Conservation (phyloP, 2,888 invertebrate species). For the Amblyjoppa fuscipennis region DNA sequence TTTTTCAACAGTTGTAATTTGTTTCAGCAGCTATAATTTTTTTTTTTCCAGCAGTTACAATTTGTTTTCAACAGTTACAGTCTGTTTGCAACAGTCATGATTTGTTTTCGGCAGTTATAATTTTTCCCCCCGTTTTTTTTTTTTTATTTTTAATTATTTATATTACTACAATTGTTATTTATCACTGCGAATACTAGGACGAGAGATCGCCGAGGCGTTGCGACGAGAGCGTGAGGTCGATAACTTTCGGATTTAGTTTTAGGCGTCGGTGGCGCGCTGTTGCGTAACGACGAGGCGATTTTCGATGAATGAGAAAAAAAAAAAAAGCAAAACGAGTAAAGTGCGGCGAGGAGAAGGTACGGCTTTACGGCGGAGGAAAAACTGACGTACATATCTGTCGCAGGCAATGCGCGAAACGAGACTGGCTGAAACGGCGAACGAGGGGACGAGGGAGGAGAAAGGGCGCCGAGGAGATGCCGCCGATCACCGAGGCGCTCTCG, state of each 20-base stretch:
- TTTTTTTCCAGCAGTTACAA: too few species aligned
- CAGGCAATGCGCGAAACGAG: conserved; percentile 78
- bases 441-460: conserved; percentile 61
- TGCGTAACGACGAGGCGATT: conserved; percentile 15
- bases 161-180: conserved; percentile 7
- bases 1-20: neutral
- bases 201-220: neutral
- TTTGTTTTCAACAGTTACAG: too few species aligned
- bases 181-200: neutral
- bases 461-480: conserved; percentile 53
- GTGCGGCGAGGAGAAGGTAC: neutral
- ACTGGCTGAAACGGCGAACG: conserved; percentile 73
- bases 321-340: too few species aligned
- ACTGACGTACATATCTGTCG: conserved; percentile 75
- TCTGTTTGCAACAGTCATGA: too few species aligned
- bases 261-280: neutral
- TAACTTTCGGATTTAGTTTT: conserved; percentile 46
- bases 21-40: too few species aligned
- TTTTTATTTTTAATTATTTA: conserved; percentile 7
- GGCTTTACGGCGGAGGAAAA: conserved; percentile 33
- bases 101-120: too few species aligned
- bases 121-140: neutral
- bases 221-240: neutral
- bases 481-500: conserved; percentile 54
- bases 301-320: conserved; percentile 33